These are phyloP conservation scores for Labeo catla DNA, from an alignment of 2,113 vertebrate species.

Conservation along the genomic window DNA sequence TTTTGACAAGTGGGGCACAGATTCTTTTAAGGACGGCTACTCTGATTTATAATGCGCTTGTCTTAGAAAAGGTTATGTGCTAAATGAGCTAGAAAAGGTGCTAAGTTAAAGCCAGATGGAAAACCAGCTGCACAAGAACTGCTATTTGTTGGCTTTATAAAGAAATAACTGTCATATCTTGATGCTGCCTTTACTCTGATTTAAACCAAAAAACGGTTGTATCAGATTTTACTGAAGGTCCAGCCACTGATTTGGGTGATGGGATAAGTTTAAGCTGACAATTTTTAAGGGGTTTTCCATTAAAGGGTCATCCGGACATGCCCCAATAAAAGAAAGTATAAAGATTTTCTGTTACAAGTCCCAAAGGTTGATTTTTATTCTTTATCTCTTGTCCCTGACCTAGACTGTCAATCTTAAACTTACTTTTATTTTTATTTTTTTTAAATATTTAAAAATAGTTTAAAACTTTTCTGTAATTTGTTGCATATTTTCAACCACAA, in stretches of 20 bases:
- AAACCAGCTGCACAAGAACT: not conserved
- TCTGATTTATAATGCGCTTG: slow-evolving; percentile 11
- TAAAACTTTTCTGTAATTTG: not conserved
- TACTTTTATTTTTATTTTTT: no score
- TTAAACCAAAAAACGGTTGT: not conserved
- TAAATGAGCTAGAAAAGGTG: slow-evolving; percentile 26
- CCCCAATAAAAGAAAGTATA: no score
- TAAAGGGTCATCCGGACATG: not conserved
- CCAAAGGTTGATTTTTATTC: not conserved
- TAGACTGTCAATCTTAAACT: no score
- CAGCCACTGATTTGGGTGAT: not conserved
- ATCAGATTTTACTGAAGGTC: not conserved
- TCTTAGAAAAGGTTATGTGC: slow-evolving; percentile 13
- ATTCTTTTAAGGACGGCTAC: not conserved
- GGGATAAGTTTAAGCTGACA: not conserved
- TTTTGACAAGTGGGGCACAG: not conserved
- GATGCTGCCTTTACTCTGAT: not conserved
- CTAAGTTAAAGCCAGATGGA: slow-evolving; percentile 5
- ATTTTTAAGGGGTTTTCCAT: not conserved
- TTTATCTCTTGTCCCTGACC: not conserved
- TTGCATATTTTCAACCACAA: not conserved
- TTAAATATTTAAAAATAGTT: not conserved
- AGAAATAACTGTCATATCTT: not conserved
- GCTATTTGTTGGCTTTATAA: not conserved
- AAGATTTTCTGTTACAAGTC: not conserved